Conservation (phyloP, 35 echinoderm and acorn worm species). For the Heliocidaris erythrogramma region DNA sequence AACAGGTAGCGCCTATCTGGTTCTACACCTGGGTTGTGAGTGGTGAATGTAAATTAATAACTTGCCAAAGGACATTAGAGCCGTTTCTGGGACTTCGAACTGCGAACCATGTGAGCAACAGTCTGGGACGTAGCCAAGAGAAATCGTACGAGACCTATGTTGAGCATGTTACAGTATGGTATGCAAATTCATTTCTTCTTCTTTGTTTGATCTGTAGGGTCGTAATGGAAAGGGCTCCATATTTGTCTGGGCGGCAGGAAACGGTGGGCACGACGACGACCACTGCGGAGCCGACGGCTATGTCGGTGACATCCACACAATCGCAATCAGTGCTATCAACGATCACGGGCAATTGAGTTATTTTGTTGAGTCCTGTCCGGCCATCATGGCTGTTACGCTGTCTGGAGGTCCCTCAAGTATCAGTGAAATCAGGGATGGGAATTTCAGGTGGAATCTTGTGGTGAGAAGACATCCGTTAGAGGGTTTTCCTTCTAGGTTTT, state of each 20-base stretch:
- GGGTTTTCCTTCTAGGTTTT: too few relatives aligned
- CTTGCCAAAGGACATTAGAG: too few relatives aligned
- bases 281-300: slow-evolving; percentile 93
- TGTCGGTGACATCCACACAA: slow-evolving; percentile 88
- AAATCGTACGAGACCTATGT: too few relatives aligned
- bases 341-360: slow-evolving; percentile 75
- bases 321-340: slow-evolving; percentile 89
- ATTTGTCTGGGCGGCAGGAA: slow-evolving; percentile 96
- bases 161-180: too few relatives aligned
- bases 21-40: too few relatives aligned
- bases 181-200: not conserved
- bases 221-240: slow-evolving; percentile 91
- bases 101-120: too few relatives aligned
- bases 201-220: slow-evolving; percentile 64
- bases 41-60: too few relatives aligned
- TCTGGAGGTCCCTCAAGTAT: slow-evolving; percentile 68
- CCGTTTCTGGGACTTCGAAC: too few relatives aligned
- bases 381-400: slow-evolving; percentile 87
- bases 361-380: slow-evolving; percentile 84
- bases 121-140: too few relatives aligned
- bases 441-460: slow-evolving; percentile 74
- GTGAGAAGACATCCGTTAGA: slow-evolving; percentile 43
- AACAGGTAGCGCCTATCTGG: too few relatives aligned
- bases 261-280: slow-evolving; percentile 78
- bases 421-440: not conserved